These are phyloP conservation scores for Drosophila saltans DNA, from an alignment of 1,140 invertebrate species.

Conservation along the genomic window DNA sequence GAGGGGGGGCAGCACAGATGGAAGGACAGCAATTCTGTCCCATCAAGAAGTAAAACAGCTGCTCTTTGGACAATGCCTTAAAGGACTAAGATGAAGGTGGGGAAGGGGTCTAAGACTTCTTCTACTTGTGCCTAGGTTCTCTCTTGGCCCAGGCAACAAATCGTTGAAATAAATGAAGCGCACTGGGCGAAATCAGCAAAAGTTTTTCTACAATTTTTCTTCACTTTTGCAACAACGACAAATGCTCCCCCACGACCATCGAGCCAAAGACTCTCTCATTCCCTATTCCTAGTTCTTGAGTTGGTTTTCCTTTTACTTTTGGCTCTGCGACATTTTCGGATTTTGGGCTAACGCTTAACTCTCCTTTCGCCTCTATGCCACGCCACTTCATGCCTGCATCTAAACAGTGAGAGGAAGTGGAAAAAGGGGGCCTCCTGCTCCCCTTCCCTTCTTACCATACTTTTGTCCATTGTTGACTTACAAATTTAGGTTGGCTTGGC, in stretches of 20 bases:
- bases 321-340: constrained; percentile 75
- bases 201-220: constrained; percentile 78
- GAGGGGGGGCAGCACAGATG: neutral
- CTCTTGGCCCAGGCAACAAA: constrained; percentile 69
- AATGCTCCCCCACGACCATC: constrained; percentile 5
- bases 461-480: constrained; percentile 72
- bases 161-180: constrained; percentile 80
- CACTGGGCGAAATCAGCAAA: constrained; percentile 80
- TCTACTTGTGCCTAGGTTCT: constrained; percentile 21
- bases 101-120: neutral
- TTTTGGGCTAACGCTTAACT: constrained; percentile 65
- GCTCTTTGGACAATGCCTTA: constrained; percentile 70
- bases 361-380: constrained; percentile 16
- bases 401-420: neutral
- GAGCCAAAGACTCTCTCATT: neutral
- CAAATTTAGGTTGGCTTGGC: constrained; percentile 75
- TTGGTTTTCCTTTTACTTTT: constrained; percentile 63
- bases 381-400: constrained; percentile 3
- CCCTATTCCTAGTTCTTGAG: constrained; percentile 20
- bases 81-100: neutral
- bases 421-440: neutral
- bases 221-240: constrained; percentile 71
- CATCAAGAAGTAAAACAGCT: constrained; percentile 79
- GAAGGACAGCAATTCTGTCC: constrained; percentile 47
- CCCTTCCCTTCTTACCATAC: neutral